Evolutionary conservation across 1,140 invertebrate species (phyloP), one percentile per base, ranked within the genome.

Genomic region (Monomorium pharaonis): DNA sequence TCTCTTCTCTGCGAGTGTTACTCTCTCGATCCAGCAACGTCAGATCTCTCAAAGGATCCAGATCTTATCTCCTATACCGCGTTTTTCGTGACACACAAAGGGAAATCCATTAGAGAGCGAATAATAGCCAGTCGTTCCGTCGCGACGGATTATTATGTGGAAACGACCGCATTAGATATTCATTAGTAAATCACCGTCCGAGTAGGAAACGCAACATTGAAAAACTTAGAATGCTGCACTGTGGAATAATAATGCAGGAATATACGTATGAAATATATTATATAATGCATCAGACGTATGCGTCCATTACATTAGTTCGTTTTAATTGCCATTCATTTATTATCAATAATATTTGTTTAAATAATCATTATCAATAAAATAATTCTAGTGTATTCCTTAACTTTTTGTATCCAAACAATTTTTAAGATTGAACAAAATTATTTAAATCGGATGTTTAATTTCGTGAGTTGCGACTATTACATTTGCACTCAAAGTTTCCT

Each of bases 161-260:
- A 83, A 83, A 83, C 67, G 78, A 83, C 51, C 67, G 67, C 51
- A 83, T 83, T 83, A 83, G 78, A 83, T 83, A 74, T 74, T 83
- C 78, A 83, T 83, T 83, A 83, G n/a, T 83, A 83, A 74, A 83
- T 60, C 78, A 65, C 21, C 33, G 24, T 6, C 37, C 51, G 27
- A 24, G 37, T 37, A 83, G 42, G 42, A 83, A 83, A 21, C 37
- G 18, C 74, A 24, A 83, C 47, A 7, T 54, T 80, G 77, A 21
- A 80, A 80, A 69, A 51, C 56, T 42, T 67, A 42, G 16, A 80
- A 69, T 18, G 21, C 21, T 44, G 37, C 47, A 30, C 30, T 42
- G 63, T 67, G 30, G n/a, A 14, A 37, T 18, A 16, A 51, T 6
- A 67, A 65, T 27, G 47, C 21, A 3, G 12, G n/a, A 44, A 69